Evolutionary conservation across 2,797 vertebrate species (phyloP).

Genomic region (Manis javanica): DNA sequence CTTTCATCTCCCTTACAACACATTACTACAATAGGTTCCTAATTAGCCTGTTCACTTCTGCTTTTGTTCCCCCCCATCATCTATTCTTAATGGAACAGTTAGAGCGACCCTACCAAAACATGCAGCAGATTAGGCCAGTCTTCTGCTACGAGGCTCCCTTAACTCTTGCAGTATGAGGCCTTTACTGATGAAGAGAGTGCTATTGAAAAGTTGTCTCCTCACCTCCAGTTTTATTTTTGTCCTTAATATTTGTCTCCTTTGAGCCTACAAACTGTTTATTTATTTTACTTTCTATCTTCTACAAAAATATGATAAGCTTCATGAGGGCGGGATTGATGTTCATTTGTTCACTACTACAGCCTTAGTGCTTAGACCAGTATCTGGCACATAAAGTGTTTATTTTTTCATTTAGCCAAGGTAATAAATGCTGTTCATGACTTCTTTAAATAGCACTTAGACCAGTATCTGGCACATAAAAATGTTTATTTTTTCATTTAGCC

Average conservation of each 20-base stretch:
- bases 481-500: not conserved
- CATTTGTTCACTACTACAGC: not conserved
- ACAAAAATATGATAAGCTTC: not conserved
- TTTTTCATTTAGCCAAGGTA: constrained; percentile 78
- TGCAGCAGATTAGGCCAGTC: not conserved
- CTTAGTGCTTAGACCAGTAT: not conserved
- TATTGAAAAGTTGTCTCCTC: not conserved
- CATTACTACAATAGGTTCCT: not conserved
- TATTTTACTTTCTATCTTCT: not conserved
- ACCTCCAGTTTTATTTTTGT: not conserved
- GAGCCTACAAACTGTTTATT: not conserved
- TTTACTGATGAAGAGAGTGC: not conserved
- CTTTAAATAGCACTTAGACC: constrained; percentile 72
- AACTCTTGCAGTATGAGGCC: not conserved
- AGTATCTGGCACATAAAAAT: not conserved
- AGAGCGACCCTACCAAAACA: not conserved
- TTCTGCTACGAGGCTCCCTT: not conserved
- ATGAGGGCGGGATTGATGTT: not conserved
- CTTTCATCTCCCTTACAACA: not conserved
- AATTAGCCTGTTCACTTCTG: not conserved
- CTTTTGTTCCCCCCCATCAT: not conserved
- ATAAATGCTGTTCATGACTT: constrained; percentile 85
- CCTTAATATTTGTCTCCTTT: not conserved
- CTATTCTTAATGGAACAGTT: not conserved
- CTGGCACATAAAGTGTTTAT: not conserved